Base-by-base conservation (phyloP, 2,888 invertebrate species). In the Dasysyrphus tricinctus region DNA sequence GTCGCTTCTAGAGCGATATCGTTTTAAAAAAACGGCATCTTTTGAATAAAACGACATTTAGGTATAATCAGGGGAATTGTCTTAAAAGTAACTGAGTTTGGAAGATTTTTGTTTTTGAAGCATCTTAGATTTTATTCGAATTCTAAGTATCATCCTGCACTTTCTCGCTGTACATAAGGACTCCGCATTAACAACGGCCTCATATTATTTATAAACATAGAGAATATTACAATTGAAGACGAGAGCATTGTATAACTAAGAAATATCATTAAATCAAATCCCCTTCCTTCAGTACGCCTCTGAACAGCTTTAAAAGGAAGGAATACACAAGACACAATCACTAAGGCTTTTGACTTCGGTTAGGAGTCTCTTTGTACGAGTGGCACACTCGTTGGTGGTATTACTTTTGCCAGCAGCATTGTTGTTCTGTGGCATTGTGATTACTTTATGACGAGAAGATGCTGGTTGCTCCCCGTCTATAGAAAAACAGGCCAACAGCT, bases 281-380 rank as follows among this genome's bases (percentile, higher is more conserved):
- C 57, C 39, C 63, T 32, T n/a, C 32, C 5, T 14, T 63, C 8
- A n/a, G 56, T 9, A 34, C 65, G 42, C 57, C 12, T 19, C 72
- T 63, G 63, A 63, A 19, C 16, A 32, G 29, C 3, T n/a, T 44
- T 12, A 47, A 29, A 24, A 37, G 12, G 1, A 49, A 73, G n/a
- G 34, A 9, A 9, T n/a, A 29, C 16, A 34, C n/a, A 57, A 57
- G 16, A 37, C 16, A 74, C 61, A 74, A 74, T 61, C 42, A 34
- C 49, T 49, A 84, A 76, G 84, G 59, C 84, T 80, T 67, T 84
- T 80, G 80, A 83, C 75, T 75, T 34, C 16, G 51, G 44, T 78
- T 73, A 5, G 29, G 7, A 42, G 29, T 61, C 54, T 29, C 9
- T 47, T 16, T 19, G 42, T 59, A 44, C 56, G 59, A 78, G 61